phyloP scores from a whole-genome alignment of 2,797 vertebrate genomes.

The Sebastes matsubarae region DNA sequence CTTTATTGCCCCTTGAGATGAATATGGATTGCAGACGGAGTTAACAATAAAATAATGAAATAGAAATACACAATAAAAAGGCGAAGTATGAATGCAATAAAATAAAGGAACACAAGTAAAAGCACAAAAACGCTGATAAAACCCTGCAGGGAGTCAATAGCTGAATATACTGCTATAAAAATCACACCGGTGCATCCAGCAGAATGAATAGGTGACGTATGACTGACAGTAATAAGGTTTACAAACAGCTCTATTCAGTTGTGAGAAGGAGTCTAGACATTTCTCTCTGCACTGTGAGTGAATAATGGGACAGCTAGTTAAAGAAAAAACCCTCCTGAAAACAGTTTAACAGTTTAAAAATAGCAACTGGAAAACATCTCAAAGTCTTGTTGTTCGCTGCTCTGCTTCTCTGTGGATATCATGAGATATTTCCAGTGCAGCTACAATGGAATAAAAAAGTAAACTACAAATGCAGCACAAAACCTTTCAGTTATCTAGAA shows the following conservation, averaged over 20 bases:
- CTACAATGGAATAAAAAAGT: neutral
- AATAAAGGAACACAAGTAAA: constrained; percentile 23
- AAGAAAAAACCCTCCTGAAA: constrained; percentile 21
- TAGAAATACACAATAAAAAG: constrained; percentile 32
- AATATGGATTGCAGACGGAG: constrained; percentile 44
- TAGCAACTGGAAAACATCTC: neutral
- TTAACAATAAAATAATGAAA: constrained; percentile 54
- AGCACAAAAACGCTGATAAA: constrained; percentile 30
- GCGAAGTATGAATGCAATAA: constrained; percentile 18
- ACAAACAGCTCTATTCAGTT: constrained; percentile 39
- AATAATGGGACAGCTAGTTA: constrained; percentile 40
- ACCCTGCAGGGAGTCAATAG: constrained; percentile 38
- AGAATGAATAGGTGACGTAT: constrained; percentile 35
- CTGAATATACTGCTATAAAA: constrained; percentile 34
- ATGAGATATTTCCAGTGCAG: constrained; percentile 11
- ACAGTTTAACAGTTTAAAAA: constrained; percentile 29
- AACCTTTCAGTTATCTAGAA: constrained; percentile 17
- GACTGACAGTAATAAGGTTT: constrained; percentile 62
- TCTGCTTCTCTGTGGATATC: constrained; percentile 4
- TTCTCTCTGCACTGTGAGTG: constrained; percentile 2
- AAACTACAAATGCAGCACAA: neutral
- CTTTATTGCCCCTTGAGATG: constrained; percentile 44
- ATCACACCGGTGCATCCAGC: constrained; percentile 1
- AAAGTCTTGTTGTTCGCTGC: neutral
- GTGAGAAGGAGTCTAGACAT: constrained; percentile 3